A percentile compares a stretch with the other conserved stretches of the same genome.
Conservation (phyloP, 2,888 invertebrate genomes). For the Aphidoletes aphidimyza region DNA sequence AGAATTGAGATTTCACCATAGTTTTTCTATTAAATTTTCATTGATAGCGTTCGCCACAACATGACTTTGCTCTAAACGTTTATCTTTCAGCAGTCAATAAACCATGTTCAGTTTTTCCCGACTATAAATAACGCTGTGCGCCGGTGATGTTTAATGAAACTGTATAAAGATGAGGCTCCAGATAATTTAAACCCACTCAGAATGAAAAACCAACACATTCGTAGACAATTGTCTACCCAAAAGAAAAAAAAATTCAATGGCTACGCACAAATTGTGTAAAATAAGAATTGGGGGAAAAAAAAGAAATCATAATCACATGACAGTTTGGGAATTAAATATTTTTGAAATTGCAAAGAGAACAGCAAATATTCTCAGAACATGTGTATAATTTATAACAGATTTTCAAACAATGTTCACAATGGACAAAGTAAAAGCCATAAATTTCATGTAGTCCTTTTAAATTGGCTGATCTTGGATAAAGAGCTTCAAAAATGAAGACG, state of each 20-base stretch:
- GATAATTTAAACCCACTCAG: not conserved
- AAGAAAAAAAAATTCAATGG: too few relatives aligned
- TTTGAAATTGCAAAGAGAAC: too few relatives aligned
- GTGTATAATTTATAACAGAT: too few relatives aligned
- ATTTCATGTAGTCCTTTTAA: too few relatives aligned
- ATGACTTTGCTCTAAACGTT: not conserved
- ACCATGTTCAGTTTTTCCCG: too few relatives aligned
- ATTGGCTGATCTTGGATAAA: too few relatives aligned
- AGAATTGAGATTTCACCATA: not conserved
- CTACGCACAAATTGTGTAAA: not conserved
- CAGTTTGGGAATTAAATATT: too few relatives aligned
- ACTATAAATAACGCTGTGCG: not conserved
- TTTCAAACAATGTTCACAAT: too few relatives aligned
- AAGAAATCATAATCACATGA: too few relatives aligned
- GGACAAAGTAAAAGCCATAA: too few relatives aligned
- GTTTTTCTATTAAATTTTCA: not conserved
- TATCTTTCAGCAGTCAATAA: slow-evolving; percentile 26
- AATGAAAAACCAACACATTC: slow-evolving; percentile 26
- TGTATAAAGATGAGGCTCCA: slow-evolving; percentile 19
- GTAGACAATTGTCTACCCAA: not conserved
- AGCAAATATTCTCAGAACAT: too few relatives aligned
- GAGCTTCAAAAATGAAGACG: too few relatives aligned
- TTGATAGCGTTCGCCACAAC: not conserved
- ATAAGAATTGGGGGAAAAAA: not conserved
- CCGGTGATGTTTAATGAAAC: slow-evolving; percentile 15